Evolutionary conservation across 1,140 invertebrate species (phyloP), one percentile per base, ranked within the genome.

Genomic region (Euschistus heros): DNA sequence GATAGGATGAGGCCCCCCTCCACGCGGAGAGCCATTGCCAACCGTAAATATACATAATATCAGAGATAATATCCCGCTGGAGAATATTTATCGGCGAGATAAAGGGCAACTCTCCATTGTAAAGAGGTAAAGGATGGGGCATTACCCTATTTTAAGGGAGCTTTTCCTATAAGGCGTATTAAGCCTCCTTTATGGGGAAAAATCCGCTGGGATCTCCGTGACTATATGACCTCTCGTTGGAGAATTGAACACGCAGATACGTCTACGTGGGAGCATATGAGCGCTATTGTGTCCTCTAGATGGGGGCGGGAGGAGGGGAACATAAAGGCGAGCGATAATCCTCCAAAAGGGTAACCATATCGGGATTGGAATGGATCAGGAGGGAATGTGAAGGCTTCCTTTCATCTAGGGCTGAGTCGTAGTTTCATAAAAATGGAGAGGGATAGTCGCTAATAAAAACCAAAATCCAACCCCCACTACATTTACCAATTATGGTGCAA

Each of bases 71-170:
- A 54, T 64, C 42, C 63, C 27, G 26, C 24, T 57, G 20, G 24
- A 24, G 20, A 24, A 57, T 57, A 57, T 57, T 57, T 57, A 57
- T 57, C 54, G 54, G 18, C 18, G n/a, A 24, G 54, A 57, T 57
- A 57, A 57, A 22, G 54, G 18, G 33, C 20, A 24, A 5, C 20
- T 20, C 54, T 14, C 54, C 24, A 57, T 57, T 57, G 54, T 57
- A 5, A 2, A 1, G 10, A 24, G 6, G 20, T 57, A 24, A 26
- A 57, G 24, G 6, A 24, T 15, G 54, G 54, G 20, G 54, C 24
- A 24, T 26, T 24, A 57, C 54, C 54, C 54, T 57, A 57, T 57
- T 57, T 57, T 57, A 57, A 26, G 24, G n/a, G 47, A 50, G 47
- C n/a, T 50, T 50, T 50, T 22, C n/a, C n/a, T 50, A 50, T 50